Base-by-base conservation (phyloP, 2,888 invertebrate species). In the Limnephilus auricula region DNA sequence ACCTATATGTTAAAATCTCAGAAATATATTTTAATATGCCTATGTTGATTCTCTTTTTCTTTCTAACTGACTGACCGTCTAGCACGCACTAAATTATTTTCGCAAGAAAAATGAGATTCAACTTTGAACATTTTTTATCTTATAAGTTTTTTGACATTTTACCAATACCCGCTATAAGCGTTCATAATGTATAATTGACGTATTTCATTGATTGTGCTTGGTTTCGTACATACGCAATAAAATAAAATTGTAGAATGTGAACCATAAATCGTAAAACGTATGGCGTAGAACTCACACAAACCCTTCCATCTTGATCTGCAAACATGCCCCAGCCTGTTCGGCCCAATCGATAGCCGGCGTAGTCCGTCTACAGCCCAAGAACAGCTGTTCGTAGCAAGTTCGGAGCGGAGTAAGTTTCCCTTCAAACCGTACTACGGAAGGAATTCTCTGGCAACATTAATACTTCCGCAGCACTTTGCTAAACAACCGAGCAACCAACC, bases 341-440 rank as follows among this genome's bases (percentile, higher is more conserved):
- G 18, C 40, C 80, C 90, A 90, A 90, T 90, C 90, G 90, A 90
- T 90, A 90, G 45, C 79, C 82, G 86, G 79, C 90, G 86, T 84
- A 85, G 90, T 79, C 90, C 85, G 90, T 78, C 37, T 90, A 79
- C 86, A 34, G 34, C 40, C 79, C 32, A 79, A 15, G 86, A 90
- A 90, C 90, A 90, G 90, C 90, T 90, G 90, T 86, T 85, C 79
- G 25, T 78, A 13, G 82, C 31, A 82, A 82, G 34, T 45, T 90
- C 50, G 32, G 31, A 90, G 50, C 79, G 79, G n/a, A 89, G n/a
- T 86, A 50, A 79, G 80, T 80, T 37, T 40, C 79, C 12, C 34
- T 82, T 82, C 15, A 79, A 80, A 50, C n/a, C 78, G 65, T 34
- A 15, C 88, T 50, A 45, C 45, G 45, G 78, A 88, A 25, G 50